Evolutionary conservation across 2,113 vertebrate genomes (phyloP).

Genomic region (Pituophis catenifer): DNA sequence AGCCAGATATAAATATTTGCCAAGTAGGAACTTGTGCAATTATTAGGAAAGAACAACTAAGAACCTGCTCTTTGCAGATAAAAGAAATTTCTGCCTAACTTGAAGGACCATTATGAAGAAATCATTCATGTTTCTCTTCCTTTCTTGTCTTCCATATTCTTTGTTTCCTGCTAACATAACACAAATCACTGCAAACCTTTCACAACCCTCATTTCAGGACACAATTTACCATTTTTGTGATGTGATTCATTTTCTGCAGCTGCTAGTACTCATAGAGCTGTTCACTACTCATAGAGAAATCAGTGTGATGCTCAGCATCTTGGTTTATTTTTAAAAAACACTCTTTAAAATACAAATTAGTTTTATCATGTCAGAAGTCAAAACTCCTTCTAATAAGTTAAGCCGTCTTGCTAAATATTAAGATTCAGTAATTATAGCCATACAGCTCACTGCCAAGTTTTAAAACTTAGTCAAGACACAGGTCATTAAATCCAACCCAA

Average conservation of each 20-base stretch:
- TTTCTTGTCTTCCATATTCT: background rate
- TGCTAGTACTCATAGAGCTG: background rate
- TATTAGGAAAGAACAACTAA: background rate
- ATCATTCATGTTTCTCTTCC: background rate
- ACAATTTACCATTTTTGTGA: constrained; percentile 27
- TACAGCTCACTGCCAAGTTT: background rate
- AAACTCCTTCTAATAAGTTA: constrained; percentile 13
- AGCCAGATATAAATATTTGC: background rate
- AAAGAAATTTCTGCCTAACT: background rate
- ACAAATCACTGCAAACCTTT: background rate
- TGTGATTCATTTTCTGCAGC: background rate
- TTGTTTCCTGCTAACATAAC: background rate
- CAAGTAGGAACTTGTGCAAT: background rate
- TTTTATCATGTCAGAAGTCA: constrained; percentile 4
- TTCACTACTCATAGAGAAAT: background rate
- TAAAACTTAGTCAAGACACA: background rate
- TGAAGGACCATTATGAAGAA: background rate
- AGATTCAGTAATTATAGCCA: background rate
- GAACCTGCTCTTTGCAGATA: background rate
- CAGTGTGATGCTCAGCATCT: constrained; percentile 33
- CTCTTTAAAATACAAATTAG: constrained; percentile 15
- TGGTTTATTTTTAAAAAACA: constrained; percentile 29
- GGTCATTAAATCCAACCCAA: background rate
- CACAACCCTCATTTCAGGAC: background rate
- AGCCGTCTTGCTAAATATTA: background rate